phyloP scores from a whole-genome alignment of 2,888 invertebrate species.

The Cordilura impudica region DNA sequence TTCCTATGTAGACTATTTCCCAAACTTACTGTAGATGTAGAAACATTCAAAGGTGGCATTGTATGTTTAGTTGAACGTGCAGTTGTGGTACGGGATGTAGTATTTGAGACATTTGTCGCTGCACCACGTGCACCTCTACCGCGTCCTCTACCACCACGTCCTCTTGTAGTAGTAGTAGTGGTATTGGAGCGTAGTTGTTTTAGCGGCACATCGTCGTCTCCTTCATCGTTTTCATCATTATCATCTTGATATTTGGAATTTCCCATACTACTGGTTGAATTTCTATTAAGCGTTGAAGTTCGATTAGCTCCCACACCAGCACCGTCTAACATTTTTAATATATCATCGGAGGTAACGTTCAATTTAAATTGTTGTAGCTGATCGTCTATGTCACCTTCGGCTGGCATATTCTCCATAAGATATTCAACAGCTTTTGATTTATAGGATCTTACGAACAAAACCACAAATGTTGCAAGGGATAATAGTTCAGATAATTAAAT shows the following conservation, averaged over 20 bases:
- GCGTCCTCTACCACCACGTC: constrained; percentile 66
- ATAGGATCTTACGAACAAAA: constrained; percentile 78
- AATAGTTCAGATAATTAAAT: not conserved
- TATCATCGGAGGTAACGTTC: constrained; percentile 68
- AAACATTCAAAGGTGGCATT: constrained; percentile 67
- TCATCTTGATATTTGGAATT: constrained; percentile 30
- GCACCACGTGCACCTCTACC: constrained; percentile 63
- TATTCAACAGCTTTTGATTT: constrained; percentile 79
- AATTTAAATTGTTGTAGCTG: constrained; percentile 79
- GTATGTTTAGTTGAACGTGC: constrained; percentile 46
- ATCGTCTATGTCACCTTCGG: constrained; percentile 78
- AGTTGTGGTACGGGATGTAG: constrained; percentile 21
- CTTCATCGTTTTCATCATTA: constrained; percentile 39
- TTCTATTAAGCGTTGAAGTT: constrained; percentile 8
- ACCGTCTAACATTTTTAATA: constrained; percentile 69
- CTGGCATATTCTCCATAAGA: constrained; percentile 78
- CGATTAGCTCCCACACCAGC: not conserved
- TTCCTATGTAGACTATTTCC: not conserved
- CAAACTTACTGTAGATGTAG: constrained; percentile 63
- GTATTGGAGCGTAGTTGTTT: constrained; percentile 44
- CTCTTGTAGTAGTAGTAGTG: constrained; percentile 38
- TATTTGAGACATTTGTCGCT: constrained; percentile 23
- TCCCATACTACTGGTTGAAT: not conserved
- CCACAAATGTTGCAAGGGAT: not conserved
- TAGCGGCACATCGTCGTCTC: constrained; percentile 38